Evolutionary conservation across 2,797 vertebrate genomes (phyloP), one percentile per base, ranked within the genome.

Genomic region (Iguana delicatissima): DNA sequence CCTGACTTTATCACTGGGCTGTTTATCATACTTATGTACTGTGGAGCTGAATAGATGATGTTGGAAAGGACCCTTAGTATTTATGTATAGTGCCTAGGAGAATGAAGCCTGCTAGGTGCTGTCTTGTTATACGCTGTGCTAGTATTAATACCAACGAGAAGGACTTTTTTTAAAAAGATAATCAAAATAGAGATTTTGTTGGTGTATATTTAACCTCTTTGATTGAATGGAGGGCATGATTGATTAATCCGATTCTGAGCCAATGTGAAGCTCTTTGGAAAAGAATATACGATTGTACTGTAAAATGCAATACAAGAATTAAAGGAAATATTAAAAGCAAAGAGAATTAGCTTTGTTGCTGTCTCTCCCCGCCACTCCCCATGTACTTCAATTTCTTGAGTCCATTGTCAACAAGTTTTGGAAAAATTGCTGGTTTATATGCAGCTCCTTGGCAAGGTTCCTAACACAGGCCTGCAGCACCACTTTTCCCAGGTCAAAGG

Each of bases 271-370:
- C 85, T 92, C 88, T 84, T 42, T 69, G 24, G 0, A 18, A 29
- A 38, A 50, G 32, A 69, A 80, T 18, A 80, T 59, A 18, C 12
- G 7, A 10, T n/a, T 6, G 22, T 35, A 26, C 7, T 88, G 26
- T 32, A 29, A 89, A 93, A 24, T 8, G 62, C 1, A 95, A 95
- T 95, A 95, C 94, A 82, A 13, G 88, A 94, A 85, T 74, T 13
- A 74, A 62, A 87, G 84, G 76, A 91, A 55, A 52, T 92, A n/a
- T 90, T 88, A 7, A 85, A 86, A 83, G 82, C 89, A 85, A 20
- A 29, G 77, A 89, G 91, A 83, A 22, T 46, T 7, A 0, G 64
- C 1, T 2, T 74, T n/a, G 7, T 24, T 50, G 42, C 5, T 50
- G 26, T 26, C 80, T n/a, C 2, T n/a, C 52, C 2, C 26, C 13